A percentile compares a stretch with the other conserved stretches of the same genome.
Conservation (phyloP, 2,113 vertebrate species). For the Engystomops pustulosus region DNA sequence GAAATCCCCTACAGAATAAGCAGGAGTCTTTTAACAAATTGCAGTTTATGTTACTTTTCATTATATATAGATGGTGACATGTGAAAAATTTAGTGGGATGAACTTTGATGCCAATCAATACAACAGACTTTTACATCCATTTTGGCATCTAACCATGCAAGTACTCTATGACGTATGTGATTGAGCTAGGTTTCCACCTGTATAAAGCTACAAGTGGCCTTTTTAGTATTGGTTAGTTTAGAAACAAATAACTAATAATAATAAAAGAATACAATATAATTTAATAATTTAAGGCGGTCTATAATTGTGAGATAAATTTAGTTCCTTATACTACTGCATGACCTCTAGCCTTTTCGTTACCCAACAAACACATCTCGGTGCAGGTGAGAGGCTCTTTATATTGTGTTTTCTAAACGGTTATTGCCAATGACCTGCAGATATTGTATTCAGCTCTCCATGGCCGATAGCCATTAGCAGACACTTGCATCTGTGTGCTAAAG, state of each 20-base stretch:
- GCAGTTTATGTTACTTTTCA: too few species aligned
- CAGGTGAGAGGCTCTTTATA: constrained; percentile 9
- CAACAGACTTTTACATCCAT: not conserved
- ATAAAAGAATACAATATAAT: not conserved
- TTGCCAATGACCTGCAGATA: constrained; percentile 70
- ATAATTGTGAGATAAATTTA: not conserved
- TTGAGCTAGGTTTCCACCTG: not conserved
- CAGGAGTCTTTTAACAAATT: too few species aligned
- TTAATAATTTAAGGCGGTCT: not conserved
- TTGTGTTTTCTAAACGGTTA: not conserved
- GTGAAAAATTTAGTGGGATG: too few species aligned
- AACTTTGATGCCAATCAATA: not conserved
- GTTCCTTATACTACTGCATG: not conserved
- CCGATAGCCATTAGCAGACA: constrained; percentile 33
- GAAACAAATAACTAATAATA: not conserved
- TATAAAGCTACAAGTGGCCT: not conserved
- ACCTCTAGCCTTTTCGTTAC: not conserved
- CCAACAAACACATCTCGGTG: not conserved
- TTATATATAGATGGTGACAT: too few species aligned
- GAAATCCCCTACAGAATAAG: too few species aligned
- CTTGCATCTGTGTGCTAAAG: constrained; percentile 13
- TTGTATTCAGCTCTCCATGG: constrained; percentile 64
- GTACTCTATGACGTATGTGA: not conserved
- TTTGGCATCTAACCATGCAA: not conserved
- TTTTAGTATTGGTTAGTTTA: not conserved